Base-by-base conservation (phyloP, 1,140 invertebrate genomes). In the Drosophila punjabiensis region DNA sequence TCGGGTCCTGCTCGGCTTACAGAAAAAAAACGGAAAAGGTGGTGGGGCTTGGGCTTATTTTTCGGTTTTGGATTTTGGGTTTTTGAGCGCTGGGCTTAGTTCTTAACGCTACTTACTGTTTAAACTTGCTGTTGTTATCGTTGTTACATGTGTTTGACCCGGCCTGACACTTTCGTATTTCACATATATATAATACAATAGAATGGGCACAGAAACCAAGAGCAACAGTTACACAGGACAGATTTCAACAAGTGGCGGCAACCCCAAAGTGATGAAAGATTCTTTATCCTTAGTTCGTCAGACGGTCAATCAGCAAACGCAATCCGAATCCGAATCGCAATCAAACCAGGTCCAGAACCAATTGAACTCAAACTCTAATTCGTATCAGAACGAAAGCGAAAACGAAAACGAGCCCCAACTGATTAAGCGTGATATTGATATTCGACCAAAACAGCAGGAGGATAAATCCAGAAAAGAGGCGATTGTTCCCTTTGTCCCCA, bases 141-240 rank as follows among this genome's bases (percentile, higher is more conserved):
- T 70, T 69, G 65, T 74, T 62, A 39, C 37, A 62, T 71, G 69
- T 75, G 71, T 75, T 89, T 88, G 85, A 85, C 78, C 86, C 86
- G 86, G 84, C 86, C 83, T 89, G 85, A 89, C 81, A 90, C 86
- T 89, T 75, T 85, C 86, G 85, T 89, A 89, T 89, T 76, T 89
- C 81, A 89, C 79, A 89, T 84, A 70, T 84, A 70, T 89, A 89
- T 81, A 71, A 89, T 83, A 88, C 66, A 82, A 89, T 92, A 92
- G 90, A 82, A 92, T 92, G 91, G 91, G 91, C 91, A 92, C 91
- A 92, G 91, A 92, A 92, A 92, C 91, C 75, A 92, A 92, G 81
- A 83, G 91, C 77, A 92, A 92, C 85, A 81, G 91, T 81, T 89
- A 92, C 74, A 91, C 91, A 81, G 91, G 91, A 91, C 85, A 92